A percentile compares a stretch with the other conserved stretches of the same genome.
phyloP scores from a whole-genome alignment of 30 jellyfish, hydroid and myxozoan species.

The Hydractinia symbiolongicarpus region DNA sequence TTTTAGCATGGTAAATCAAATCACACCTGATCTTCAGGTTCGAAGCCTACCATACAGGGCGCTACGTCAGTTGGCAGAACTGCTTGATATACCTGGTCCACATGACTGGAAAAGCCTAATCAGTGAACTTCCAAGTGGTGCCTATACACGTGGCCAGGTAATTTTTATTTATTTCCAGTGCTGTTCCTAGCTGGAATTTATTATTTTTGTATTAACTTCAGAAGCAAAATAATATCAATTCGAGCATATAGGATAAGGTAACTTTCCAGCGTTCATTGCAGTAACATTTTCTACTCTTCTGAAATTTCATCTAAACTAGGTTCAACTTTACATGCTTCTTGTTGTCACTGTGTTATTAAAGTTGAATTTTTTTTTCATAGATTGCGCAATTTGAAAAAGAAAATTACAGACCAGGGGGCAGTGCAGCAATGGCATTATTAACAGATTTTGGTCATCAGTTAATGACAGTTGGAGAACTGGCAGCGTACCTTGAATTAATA shows the following conservation, averaged over 20 bases:
- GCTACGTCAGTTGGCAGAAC: conserved; percentile 45
- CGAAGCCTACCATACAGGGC: conserved; percentile 63
- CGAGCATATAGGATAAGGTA: too few relatives aligned
- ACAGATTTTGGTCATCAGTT: conserved; percentile 73
- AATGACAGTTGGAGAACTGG: conserved; percentile 58
- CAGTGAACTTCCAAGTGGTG: conserved; percentile 60
- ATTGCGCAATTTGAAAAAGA: conserved; percentile 45
- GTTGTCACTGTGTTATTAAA: background rate
- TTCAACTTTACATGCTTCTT: background rate
- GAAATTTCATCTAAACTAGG: too few relatives aligned
- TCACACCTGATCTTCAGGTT: conserved; percentile 40
- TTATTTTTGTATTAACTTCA: too few relatives aligned
- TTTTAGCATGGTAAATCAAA: background rate
- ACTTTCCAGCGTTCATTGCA: too few relatives aligned
- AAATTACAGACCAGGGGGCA: conserved; percentile 41
- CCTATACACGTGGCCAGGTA: conserved; percentile 58
- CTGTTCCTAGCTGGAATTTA: too few relatives aligned
- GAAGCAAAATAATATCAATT: too few relatives aligned
- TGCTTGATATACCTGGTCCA: conserved; percentile 67
- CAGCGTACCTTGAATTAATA: conserved; percentile 49
- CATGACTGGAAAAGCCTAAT: conserved; percentile 67
- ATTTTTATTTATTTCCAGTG: background rate
- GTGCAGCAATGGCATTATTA: conserved; percentile 57
- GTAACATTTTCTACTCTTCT: too few relatives aligned
- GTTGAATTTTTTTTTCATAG: conserved; percentile 13